These are phyloP conservation scores for Sialia sialis DNA, from an alignment of 2,113 vertebrate genomes.

Conservation along the genomic window DNA sequence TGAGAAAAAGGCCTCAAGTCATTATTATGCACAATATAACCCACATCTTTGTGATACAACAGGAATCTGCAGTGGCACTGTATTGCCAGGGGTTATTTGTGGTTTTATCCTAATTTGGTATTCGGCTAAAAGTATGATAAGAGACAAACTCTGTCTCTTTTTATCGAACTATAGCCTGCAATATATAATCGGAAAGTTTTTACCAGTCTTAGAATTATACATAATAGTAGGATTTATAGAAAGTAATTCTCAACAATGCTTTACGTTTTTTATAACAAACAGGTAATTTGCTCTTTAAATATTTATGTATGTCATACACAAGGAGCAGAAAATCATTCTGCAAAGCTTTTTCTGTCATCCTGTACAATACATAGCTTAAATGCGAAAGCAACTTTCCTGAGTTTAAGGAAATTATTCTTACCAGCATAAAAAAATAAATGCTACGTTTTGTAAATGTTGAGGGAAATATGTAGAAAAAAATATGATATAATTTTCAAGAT, in stretches of 20 bases:
- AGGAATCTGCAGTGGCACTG: background rate
- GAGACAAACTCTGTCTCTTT: background rate
- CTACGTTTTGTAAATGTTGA: background rate
- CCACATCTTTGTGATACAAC: background rate
- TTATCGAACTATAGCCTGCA: background rate
- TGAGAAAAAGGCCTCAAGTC: conserved; percentile 14
- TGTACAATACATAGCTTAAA: background rate
- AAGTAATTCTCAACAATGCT: conserved; percentile 13
- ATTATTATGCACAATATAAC: background rate
- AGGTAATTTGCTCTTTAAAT: conserved; percentile 38
- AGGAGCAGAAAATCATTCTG: background rate
- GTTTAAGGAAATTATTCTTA: background rate
- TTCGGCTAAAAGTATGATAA: conserved; percentile 6
- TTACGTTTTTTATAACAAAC: background rate
- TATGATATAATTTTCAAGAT: background rate
- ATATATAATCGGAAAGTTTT: background rate
- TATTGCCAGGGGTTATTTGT: background rate
- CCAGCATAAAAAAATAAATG: background rate
- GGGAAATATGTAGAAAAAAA: background rate
- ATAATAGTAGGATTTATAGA: background rate
- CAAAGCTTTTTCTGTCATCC: background rate
- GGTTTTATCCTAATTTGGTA: conserved; percentile 32
- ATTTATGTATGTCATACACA: conserved; percentile 32
- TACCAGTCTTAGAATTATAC: background rate
- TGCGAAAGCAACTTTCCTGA: background rate